Conservation (phyloP, 2,888 invertebrate genomes). For the Dascillus cervinus region DNA sequence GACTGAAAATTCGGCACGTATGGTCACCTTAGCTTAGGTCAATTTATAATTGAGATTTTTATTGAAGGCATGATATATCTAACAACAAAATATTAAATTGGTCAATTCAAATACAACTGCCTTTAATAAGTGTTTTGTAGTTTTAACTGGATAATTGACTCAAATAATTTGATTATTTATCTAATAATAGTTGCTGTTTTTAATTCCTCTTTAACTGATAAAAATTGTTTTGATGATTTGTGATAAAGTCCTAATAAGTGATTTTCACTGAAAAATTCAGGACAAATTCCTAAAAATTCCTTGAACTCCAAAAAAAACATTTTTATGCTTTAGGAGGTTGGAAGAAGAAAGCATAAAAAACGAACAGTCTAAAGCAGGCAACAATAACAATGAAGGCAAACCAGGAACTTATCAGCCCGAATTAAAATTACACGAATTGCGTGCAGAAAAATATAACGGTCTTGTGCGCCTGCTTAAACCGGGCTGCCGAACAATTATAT, state of each 20-base stretch:
- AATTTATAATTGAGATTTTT: no score
- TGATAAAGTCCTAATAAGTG: neutral
- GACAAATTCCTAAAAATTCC: neutral
- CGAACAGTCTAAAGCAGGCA: slow-evolving; percentile 44
- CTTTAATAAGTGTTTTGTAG: no score
- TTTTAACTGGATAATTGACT: no score
- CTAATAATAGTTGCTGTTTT: no score
- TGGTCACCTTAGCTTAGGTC: no score
- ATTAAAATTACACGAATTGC: slow-evolving; percentile 79
- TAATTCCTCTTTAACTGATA: no score
- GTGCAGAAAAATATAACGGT: slow-evolving; percentile 93
- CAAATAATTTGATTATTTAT: no score
- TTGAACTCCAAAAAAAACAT: neutral
- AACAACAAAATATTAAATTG: no score
- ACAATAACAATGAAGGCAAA: slow-evolving; percentile 31
- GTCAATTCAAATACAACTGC: no score
- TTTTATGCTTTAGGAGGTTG: slow-evolving; percentile 41
- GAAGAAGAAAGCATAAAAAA: slow-evolving; percentile 53
- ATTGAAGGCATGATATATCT: no score
- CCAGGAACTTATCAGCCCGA: slow-evolving; percentile 49
- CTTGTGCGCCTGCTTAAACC: slow-evolving; percentile 87
- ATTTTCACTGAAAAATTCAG: neutral
- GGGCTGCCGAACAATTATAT: slow-evolving; percentile 87
- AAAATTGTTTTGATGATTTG: slow-evolving; percentile 1
- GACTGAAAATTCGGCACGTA: no score